Percentiles rank a stretch among this genome's conserved stretches.
Evolutionary conservation across 2,888 invertebrate genomes (phyloP).

Genomic region (Chymomyza fuscimana): DNA sequence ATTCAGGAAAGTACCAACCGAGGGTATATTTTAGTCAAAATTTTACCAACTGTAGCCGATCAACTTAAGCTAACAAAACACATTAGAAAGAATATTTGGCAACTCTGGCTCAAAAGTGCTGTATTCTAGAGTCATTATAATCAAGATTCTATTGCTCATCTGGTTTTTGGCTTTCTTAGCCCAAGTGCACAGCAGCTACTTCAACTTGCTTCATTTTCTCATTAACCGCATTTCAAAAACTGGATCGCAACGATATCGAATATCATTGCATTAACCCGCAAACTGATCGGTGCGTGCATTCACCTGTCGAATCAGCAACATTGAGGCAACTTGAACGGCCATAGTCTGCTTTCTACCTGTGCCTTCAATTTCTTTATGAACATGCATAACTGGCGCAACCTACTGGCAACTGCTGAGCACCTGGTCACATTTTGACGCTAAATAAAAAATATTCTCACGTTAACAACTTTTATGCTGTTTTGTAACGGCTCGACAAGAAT

Average conservation of each 20-base stretch:
- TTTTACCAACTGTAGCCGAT: too few species aligned
- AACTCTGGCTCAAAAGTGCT: too few species aligned
- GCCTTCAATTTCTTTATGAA: constrained; percentile 6
- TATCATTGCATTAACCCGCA: neutral
- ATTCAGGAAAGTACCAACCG: too few species aligned
- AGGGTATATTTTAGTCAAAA: too few species aligned
- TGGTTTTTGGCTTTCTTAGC: too few species aligned
- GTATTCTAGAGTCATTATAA: too few species aligned
- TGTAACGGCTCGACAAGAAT: constrained; percentile 53
- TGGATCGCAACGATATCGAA: neutral
- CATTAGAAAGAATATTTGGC: too few species aligned
- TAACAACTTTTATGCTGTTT: constrained; percentile 14
- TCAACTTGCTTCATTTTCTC: neutral
- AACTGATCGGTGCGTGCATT: neutral
- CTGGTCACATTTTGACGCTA: constrained; percentile 37
- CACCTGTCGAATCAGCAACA: neutral
- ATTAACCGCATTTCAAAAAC: neutral
- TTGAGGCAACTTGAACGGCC: neutral
- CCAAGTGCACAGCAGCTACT: neutral
- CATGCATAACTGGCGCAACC: neutral
- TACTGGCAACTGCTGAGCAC: constrained; percentile 43
- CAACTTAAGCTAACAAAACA: too few species aligned
- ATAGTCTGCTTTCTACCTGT: neutral
- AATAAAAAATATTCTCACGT: constrained; percentile 62
- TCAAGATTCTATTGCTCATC: too few species aligned